phyloP scores from a whole-genome alignment of 2,888 invertebrate genomes.

The Agrilus mali region DNA sequence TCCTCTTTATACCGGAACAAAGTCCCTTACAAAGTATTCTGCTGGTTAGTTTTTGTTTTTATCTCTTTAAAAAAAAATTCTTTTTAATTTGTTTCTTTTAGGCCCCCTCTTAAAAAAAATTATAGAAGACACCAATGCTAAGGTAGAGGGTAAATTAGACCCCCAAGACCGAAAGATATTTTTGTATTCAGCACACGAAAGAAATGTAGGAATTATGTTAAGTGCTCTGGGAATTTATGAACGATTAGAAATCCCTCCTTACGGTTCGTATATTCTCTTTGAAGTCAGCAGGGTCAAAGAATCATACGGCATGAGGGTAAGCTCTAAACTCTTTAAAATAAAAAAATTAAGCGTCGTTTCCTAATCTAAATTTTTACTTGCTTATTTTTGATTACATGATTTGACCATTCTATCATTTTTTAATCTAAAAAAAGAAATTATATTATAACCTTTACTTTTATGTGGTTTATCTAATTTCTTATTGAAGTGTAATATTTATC shows the following conservation, averaged over 20 bases:
- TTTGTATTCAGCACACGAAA: constrained; percentile 53
- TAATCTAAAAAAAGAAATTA: not conserved
- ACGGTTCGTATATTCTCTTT: constrained; percentile 9
- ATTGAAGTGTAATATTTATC: too few relatives aligned
- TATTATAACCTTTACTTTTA: not conserved
- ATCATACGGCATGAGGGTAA: constrained; percentile 19
- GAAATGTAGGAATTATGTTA: constrained; percentile 47
- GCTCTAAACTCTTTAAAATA: not conserved
- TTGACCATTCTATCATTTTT: not conserved
- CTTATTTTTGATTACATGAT: too few relatives aligned
- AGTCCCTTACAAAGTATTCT: constrained; percentile 3
- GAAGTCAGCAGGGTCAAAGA: constrained; percentile 22
- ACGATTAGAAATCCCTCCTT: constrained; percentile 24
- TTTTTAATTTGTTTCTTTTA: not conserved
- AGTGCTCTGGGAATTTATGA: constrained; percentile 46
- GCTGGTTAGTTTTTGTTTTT: constrained; percentile 7
- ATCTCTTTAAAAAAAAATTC: too few relatives aligned
- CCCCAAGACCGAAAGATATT: constrained; percentile 39
- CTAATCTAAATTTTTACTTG: too few relatives aligned
- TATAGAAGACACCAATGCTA: constrained; percentile 39
- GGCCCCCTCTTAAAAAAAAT: constrained; percentile 38
- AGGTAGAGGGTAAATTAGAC: constrained; percentile 28
- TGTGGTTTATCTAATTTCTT: not conserved
- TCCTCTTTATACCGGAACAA: constrained; percentile 2
- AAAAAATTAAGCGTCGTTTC: not conserved